These are phyloP conservation scores for Hippocampus kuda DNA, from an alignment of 2,797 vertebrate genomes.

Conservation along the genomic window DNA sequence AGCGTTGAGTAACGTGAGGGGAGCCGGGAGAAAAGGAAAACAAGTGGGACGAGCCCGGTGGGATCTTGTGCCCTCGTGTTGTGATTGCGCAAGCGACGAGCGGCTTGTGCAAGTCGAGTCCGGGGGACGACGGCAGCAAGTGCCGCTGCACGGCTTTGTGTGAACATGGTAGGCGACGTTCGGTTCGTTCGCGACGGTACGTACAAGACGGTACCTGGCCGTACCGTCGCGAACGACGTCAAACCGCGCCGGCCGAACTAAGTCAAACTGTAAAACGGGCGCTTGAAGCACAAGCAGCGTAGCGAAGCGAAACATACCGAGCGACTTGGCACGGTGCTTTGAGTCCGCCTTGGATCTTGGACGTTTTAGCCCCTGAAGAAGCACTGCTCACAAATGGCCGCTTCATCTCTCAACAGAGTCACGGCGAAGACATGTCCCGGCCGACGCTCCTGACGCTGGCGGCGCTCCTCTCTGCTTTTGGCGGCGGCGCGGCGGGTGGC, in stretches of 20 bases:
- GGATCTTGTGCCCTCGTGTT: neutral
- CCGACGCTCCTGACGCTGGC: constrained; percentile 4
- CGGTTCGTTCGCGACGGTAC: no score
- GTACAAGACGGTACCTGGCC: no score
- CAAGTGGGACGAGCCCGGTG: neutral
- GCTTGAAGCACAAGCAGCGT: no score
- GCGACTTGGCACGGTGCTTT: no score
- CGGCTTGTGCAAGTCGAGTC: neutral
- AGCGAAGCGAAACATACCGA: no score
- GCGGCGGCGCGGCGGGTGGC: constrained; percentile 10
- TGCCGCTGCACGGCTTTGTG: neutral
- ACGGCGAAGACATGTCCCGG: constrained; percentile 14
- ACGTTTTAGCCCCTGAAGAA: no score
- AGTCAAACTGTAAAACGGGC: no score
- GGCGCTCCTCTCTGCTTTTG: constrained; percentile 23
- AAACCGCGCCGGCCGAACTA: no score
- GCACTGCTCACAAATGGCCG: no score
- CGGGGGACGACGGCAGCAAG: neutral
- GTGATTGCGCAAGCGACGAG: neutral
- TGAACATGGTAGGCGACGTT: neutral
- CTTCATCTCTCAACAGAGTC: neutral
- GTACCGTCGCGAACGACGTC: no score
- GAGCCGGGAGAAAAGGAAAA: neutral
- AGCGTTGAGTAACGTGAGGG: neutral
- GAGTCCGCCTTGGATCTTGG: no score